Percentiles rank a stretch among this genome's conserved stretches.
These are phyloP conservation scores for Vidua macroura DNA, from an alignment of 2,113 vertebrate species.

Conservation along the genomic window DNA sequence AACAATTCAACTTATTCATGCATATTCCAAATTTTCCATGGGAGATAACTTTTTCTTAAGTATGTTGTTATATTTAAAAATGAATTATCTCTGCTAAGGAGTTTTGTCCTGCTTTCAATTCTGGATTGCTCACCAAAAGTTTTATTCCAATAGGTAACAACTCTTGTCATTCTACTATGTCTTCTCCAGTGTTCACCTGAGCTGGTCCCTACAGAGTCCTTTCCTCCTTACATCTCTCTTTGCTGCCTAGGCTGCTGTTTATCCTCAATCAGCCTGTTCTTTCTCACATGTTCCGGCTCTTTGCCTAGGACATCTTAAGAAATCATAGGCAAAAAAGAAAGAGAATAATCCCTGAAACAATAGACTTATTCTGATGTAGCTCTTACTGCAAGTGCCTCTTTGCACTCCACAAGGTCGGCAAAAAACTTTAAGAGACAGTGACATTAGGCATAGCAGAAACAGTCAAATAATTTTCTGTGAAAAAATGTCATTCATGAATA, in stretches of 20 bases:
- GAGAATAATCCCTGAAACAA: background rate
- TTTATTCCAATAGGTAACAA: background rate
- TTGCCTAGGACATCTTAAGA: background rate
- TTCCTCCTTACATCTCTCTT: background rate
- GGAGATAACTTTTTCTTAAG: background rate
- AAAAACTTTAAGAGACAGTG: background rate
- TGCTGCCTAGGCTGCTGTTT: background rate
- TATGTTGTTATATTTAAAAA: background rate
- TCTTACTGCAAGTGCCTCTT: background rate
- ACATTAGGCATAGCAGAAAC: background rate
- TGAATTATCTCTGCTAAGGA: background rate
- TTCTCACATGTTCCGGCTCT: background rate
- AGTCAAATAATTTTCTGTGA: background rate
- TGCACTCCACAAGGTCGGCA: background rate
- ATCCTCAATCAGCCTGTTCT: background rate
- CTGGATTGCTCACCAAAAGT: background rate
- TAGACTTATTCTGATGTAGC: background rate
- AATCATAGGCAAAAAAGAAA: background rate
- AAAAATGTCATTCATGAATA: background rate
- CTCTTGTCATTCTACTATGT: background rate
- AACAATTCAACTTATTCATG: background rate
- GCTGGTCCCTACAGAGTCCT: background rate
- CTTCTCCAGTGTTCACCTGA: background rate
- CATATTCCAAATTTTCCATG: background rate
- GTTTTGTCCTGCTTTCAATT: background rate